A percentile compares a stretch with the other conserved stretches of the same genome.
Evolutionary conservation across 2,797 vertebrate genomes (phyloP).

Genomic region (Dallia pectoralis): DNA sequence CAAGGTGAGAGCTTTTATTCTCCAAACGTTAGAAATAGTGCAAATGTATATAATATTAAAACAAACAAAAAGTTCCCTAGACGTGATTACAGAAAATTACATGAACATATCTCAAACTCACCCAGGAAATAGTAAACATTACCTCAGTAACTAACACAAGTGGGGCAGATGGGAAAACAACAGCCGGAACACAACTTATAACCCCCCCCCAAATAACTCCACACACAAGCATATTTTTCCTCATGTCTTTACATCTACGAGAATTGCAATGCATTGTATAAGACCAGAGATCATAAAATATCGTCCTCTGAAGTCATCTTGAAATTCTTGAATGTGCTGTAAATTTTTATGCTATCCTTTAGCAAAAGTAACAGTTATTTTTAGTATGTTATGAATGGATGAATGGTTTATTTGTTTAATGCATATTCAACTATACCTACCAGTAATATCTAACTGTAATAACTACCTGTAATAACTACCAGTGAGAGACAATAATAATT

Average conservation of each 20-base stretch:
- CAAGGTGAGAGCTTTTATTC: slow-evolving; percentile 46
- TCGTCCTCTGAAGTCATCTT: neutral
- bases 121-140: slow-evolving; percentile 2
- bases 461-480: no score
- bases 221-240: neutral
- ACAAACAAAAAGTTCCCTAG: slow-evolving; percentile 16
- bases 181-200: slow-evolving; percentile 13
- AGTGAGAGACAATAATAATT: no score
- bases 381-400: neutral
- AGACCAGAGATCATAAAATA: neutral
- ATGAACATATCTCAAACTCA: slow-evolving; percentile 8
- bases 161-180: neutral
- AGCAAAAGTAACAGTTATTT: neutral
- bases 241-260: neutral
- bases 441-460: no score
- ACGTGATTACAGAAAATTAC: neutral
- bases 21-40: slow-evolving; percentile 59
- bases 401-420: neutral
- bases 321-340: neutral
- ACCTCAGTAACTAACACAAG: slow-evolving; percentile 9
- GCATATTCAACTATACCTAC: neutral
- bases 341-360: neutral
- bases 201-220: neutral
- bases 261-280: neutral
- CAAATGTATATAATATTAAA: slow-evolving; percentile 45